Conservation (phyloP, 2,113 vertebrate genomes). For the Ammospiza nelsoni region DNA sequence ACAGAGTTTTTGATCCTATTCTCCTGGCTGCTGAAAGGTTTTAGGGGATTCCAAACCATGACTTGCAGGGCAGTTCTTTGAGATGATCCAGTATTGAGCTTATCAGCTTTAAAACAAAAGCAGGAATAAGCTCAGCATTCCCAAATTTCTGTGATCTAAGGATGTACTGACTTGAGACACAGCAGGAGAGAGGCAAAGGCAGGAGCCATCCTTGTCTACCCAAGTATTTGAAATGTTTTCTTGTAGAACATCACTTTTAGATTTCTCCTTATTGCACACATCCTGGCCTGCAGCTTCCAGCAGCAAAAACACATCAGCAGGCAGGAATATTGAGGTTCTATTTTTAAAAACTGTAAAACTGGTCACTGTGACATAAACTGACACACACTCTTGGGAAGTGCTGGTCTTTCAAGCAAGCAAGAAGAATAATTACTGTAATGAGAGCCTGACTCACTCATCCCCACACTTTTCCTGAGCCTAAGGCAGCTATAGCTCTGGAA, state of each 20-base stretch:
- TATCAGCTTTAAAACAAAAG: background rate
- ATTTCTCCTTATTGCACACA: background rate
- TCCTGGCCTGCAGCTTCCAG: background rate
- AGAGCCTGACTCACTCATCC: conserved; percentile 11
- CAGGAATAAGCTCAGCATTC: background rate
- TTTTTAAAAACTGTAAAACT: background rate
- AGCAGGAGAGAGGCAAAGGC: background rate
- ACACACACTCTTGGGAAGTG: background rate
- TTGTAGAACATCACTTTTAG: background rate
- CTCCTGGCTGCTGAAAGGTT: background rate
- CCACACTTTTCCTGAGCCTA: background rate
- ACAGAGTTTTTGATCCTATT: background rate
- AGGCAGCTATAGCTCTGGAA: background rate
- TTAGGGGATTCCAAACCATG: background rate
- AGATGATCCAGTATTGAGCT: background rate
- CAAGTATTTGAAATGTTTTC: background rate
- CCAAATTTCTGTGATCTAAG: background rate
- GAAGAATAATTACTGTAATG: background rate
- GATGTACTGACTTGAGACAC: background rate
- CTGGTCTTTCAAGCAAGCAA: background rate
- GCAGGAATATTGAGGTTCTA: background rate
- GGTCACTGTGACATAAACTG: conserved; percentile 10
- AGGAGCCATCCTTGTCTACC: background rate
- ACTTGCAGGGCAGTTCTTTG: background rate
- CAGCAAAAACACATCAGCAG: background rate